These are phyloP conservation scores for Neolamprologus devosi DNA, from an alignment of 2,113 vertebrate genomes.

Conservation along the genomic window DNA sequence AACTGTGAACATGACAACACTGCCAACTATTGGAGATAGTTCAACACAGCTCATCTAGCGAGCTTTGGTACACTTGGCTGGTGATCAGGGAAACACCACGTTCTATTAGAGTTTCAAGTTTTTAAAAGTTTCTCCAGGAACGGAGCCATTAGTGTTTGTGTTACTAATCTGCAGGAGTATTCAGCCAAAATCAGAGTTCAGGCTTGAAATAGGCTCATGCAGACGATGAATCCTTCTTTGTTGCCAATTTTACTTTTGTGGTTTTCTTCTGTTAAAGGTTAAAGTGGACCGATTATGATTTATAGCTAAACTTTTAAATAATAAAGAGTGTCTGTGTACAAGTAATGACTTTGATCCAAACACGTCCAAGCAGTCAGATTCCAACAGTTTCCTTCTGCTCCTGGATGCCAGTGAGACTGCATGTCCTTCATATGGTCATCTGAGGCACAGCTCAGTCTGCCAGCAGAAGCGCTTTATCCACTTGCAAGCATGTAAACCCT, in stretches of 20 bases:
- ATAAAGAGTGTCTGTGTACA: not conserved
- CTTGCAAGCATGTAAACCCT: not conserved
- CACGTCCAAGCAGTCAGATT: not conserved
- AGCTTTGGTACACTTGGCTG: not conserved
- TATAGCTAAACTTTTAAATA: not conserved
- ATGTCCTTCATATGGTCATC: not conserved
- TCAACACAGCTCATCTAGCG: not conserved
- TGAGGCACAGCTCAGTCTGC: not conserved
- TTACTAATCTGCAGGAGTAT: not conserved
- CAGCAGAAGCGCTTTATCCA: not conserved
- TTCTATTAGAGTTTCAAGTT: not conserved
- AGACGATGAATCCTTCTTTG: not conserved
- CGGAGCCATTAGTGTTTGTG: not conserved
- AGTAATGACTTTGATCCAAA: not conserved
- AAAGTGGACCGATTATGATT: not conserved
- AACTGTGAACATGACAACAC: not conserved
- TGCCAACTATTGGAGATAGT: not conserved
- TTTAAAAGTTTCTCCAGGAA: not conserved
- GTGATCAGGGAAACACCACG: not conserved
- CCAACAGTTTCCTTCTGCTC: not conserved
- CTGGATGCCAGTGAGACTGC: not conserved
- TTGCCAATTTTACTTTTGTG: not conserved
- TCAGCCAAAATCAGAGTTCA: accelerated
- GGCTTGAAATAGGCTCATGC: not conserved
- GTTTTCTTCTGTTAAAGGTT: not conserved